Evolutionary conservation across 1,140 invertebrate genomes (phyloP), one percentile per base, ranked within the genome.

Genomic region (Solenopsis fugax): DNA sequence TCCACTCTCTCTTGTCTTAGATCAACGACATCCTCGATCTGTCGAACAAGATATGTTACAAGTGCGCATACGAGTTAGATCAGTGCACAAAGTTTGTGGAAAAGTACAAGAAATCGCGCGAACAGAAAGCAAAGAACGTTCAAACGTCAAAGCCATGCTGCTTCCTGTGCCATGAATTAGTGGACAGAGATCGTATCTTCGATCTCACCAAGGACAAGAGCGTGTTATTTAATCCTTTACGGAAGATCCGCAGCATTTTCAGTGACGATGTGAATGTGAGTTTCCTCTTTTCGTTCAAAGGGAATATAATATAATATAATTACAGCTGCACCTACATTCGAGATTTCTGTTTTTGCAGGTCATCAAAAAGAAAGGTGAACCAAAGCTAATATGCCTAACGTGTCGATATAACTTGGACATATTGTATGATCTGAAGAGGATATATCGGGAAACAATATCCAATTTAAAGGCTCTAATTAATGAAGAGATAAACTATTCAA

Each of bases 341-440:
- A 50, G 34, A 6, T 50, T 9, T 29, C 10, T 24, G 0, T 89
- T 72, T 65, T 90, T 91, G 13, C 78, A 95, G 93, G 29, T 92
- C 9, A 54, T 65, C 24, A 89, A 90, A 56, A 88, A 56, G 2
- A 18, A 82, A 2, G 13, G 37, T 4, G 54, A 75, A 24, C 87
- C 75, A 6, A 69, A 87, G 16, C 88, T 92, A 29, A 91, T 95
- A 80, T 95, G 95, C 69, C 76, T 95, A 37, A 75, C 85, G 5
- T 95, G 95, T 73, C 93, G 95, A 58, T 95, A 95, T 69, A 93
- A 90, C 60, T 87, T 95, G 58, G 95, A 95, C 73, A 89, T 95
- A 10, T 84, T 95, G 9, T 89, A 87, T 34, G 95, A 95, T 89
- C 87, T 95, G 21, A 93, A 91, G 65, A 82, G 71, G 45, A 48